phyloP scores from a whole-genome alignment of 2,888 invertebrate species.

The Cosmopolites sordidus region DNA sequence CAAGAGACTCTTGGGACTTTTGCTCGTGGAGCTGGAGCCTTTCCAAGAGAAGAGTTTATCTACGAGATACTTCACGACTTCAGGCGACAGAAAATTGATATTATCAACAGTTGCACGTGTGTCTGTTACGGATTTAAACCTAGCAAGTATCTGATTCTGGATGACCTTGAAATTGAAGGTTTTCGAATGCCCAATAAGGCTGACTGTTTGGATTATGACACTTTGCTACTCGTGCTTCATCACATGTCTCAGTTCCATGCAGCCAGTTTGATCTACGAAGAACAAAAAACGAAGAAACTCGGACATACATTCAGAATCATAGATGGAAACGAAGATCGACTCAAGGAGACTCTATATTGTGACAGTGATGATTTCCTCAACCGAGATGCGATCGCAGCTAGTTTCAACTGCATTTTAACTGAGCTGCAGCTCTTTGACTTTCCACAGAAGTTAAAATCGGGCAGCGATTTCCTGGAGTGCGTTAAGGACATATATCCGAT shows the following conservation, averaged over 20 bases:
- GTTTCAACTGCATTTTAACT: conserved; percentile 36
- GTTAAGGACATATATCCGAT: conserved; percentile 29
- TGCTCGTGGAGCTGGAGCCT: conserved; percentile 35
- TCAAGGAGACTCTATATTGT: conserved; percentile 29
- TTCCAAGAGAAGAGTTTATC: conserved; percentile 36
- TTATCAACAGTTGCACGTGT: conserved; percentile 39
- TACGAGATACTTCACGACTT: conserved; percentile 34
- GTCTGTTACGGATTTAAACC: conserved; percentile 40
- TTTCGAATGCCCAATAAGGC: conserved; percentile 36
- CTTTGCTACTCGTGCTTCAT: conserved; percentile 36
- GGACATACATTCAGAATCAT: conserved; percentile 26
- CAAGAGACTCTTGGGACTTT: conserved; percentile 32
- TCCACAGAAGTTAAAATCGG: conserved; percentile 33
- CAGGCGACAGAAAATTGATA: conserved; percentile 22
- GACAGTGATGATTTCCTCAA: conserved; percentile 30
- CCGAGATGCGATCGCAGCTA: conserved; percentile 33
- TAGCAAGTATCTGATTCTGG: conserved; percentile 44
- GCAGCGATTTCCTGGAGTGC: conserved; percentile 33
- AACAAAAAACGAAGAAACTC: conserved; percentile 23
- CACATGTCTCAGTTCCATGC: conserved; percentile 44
- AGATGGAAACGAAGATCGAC: conserved; percentile 29
- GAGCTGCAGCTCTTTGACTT: conserved; percentile 37
- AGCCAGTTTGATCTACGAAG: conserved; percentile 42
- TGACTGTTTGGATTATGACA: conserved; percentile 35
- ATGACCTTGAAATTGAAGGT: conserved; percentile 42